Percentiles rank a stretch among this genome's conserved stretches.
Conservation (phyloP, 2,888 invertebrate species). For the Melinaea menophilus region DNA sequence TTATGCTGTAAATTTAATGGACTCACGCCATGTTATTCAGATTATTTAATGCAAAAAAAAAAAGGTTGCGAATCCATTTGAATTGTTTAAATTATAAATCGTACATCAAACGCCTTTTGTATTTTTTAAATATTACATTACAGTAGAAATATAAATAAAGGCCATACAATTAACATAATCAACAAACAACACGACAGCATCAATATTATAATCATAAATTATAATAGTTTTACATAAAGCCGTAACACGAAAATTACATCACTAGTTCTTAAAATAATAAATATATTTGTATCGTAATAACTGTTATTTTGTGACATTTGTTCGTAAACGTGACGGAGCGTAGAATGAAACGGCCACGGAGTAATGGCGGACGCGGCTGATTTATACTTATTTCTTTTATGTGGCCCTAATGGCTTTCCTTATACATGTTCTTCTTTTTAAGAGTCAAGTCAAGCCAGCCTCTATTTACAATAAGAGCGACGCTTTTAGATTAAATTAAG, state of each 20-base stretch:
- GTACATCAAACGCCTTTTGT: too few relatives aligned
- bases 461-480: slow-evolving; percentile 38
- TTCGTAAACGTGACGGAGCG: slow-evolving; percentile 65
- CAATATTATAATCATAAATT: too few relatives aligned
- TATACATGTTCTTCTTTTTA: slow-evolving; percentile 56
- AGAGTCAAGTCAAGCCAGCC: slow-evolving; percentile 46
- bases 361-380: slow-evolving; percentile 70
- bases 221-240: too few relatives aligned
- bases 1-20: too few relatives aligned
- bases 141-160: too few relatives aligned
- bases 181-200: too few relatives aligned
- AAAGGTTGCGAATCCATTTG: too few relatives aligned
- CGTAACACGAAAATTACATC: not conserved
- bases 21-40: too few relatives aligned
- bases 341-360: slow-evolving; percentile 61
- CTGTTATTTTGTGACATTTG: slow-evolving; percentile 69
- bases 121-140: too few relatives aligned
- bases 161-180: too few relatives aligned
- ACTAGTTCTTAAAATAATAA: slow-evolving; percentile 39
- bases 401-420: slow-evolving; percentile 66
- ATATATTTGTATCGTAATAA: slow-evolving; percentile 58
- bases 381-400: slow-evolving; percentile 75
- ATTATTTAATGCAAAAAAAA: too few relatives aligned
- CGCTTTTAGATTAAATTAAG: slow-evolving; percentile 55
- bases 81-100: too few relatives aligned